A percentile compares a stretch with the other conserved stretches of the same genome.
These are phyloP conservation scores for Zoanthus sociatus DNA, from an alignment of 92 coral and sea anemone species.

Conservation along the genomic window DNA sequence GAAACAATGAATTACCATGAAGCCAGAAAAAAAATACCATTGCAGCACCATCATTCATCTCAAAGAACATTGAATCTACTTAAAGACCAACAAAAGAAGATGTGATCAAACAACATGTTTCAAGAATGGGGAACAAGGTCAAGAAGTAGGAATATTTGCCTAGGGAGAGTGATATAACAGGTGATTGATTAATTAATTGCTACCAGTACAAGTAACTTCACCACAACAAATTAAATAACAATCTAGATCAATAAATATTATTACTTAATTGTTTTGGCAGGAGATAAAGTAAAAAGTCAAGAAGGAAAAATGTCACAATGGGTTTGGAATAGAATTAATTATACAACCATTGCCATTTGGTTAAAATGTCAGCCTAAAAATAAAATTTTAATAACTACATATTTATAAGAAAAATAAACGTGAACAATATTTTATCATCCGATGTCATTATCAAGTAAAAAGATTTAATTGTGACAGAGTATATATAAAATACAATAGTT, in stretches of 20 bases:
- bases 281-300: slow-evolving; percentile 8
- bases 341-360: slow-evolving; percentile 14
- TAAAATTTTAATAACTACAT: background rate
- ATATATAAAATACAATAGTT: too few species aligned
- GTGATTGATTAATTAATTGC: too few species aligned
- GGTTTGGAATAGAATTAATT: slow-evolving; percentile 19
- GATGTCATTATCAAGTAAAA: too few species aligned
- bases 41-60: slow-evolving; percentile 1
- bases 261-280: slow-evolving; percentile 22
- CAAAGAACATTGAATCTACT: slow-evolving; percentile 39
- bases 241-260: background rate
- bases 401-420: too few species aligned
- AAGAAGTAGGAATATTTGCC: background rate
- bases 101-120: slow-evolving; percentile 27
- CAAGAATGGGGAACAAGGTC: background rate
- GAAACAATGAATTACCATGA: background rate
- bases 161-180: too few species aligned
- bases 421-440: too few species aligned
- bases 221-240: background rate
- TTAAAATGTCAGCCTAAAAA: slow-evolving; percentile 16
- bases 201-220: background rate
- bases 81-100: slow-evolving; percentile 39
- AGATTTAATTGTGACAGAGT: too few species aligned
- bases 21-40: slow-evolving; percentile 5
- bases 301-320: slow-evolving; percentile 24